A percentile compares a stretch with the other conserved stretches of the same genome.
These are phyloP conservation scores for Cheilosia scutellata DNA, from an alignment of 2,888 invertebrate genomes.

Conservation along the genomic window DNA sequence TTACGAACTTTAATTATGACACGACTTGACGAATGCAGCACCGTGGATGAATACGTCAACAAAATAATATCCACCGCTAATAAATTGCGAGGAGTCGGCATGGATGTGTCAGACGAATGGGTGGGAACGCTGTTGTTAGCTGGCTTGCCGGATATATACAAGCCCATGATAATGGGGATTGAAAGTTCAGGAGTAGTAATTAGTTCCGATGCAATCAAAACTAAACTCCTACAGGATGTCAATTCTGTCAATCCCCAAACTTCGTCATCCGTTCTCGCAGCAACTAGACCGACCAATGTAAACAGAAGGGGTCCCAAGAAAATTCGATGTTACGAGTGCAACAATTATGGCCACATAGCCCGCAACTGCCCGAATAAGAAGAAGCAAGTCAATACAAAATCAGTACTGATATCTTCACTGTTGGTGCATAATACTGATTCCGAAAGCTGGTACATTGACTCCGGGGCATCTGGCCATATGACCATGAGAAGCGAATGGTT, in stretches of 20 bases:
- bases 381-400: conserved; percentile 11
- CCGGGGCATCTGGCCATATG: conserved; percentile 41
- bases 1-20: conserved; percentile 57
- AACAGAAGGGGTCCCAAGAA: neutral
- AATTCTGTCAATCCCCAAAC: neutral
- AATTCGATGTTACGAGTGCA: conserved; percentile 36
- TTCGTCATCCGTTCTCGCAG: neutral
- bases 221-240: conserved; percentile 53
- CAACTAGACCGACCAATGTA: neutral
- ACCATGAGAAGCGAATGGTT: neutral
- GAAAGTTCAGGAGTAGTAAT: conserved; percentile 56
- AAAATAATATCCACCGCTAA: too few species aligned
- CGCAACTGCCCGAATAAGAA: conserved; percentile 29
- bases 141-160: conserved; percentile 51
- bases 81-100: conserved; percentile 26
- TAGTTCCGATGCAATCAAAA: conserved; percentile 42
- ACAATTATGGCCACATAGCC: conserved; percentile 22
- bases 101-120: conserved; percentile 54
- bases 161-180: conserved; percentile 60
- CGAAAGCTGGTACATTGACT: conserved; percentile 31
- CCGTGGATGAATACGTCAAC: conserved; percentile 12
- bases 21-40: conserved; percentile 15
- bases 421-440: neutral
- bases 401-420: conserved; percentile 2
- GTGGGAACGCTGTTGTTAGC: conserved; percentile 48